These are phyloP conservation scores for Sterna hirundo DNA, from an alignment of 2,113 vertebrate genomes.

Conservation along the genomic window DNA sequence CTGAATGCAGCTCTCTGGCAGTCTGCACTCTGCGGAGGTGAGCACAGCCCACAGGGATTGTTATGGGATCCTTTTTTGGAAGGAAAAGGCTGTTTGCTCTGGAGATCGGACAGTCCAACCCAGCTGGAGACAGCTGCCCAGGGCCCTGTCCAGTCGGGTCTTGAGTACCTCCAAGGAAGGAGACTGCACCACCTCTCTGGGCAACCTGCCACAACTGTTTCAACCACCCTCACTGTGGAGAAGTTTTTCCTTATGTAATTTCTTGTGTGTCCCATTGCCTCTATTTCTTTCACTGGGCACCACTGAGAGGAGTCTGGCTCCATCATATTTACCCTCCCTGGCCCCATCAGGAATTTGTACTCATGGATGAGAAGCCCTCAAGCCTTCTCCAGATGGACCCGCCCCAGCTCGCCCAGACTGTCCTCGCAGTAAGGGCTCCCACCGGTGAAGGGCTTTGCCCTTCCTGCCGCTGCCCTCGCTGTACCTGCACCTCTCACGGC, in stretches of 20 bases:
- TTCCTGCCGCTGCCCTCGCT: background rate
- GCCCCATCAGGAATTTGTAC: background rate
- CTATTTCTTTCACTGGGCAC: background rate
- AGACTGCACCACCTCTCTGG: background rate
- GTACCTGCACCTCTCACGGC: background rate
- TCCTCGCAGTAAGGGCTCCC: background rate
- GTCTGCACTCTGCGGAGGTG: background rate
- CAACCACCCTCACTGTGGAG: background rate
- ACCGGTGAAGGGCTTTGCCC: background rate
- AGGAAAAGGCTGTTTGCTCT: background rate
- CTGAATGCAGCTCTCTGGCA: background rate
- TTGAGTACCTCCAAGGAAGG: background rate
- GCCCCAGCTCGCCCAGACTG: background rate
- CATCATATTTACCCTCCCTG: background rate
- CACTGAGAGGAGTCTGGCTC: background rate
- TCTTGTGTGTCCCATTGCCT: background rate
- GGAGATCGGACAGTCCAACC: background rate
- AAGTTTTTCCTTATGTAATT: background rate
- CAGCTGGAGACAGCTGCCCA: background rate
- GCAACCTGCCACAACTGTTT: background rate
- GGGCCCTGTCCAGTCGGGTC: accelerated
- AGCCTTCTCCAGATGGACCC: background rate
- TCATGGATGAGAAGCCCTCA: background rate
- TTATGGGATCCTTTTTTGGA: background rate
- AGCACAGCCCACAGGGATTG: background rate